Evolutionary conservation across 2,888 invertebrate species (phyloP).

Genomic region (Prenolepis imparis): DNA sequence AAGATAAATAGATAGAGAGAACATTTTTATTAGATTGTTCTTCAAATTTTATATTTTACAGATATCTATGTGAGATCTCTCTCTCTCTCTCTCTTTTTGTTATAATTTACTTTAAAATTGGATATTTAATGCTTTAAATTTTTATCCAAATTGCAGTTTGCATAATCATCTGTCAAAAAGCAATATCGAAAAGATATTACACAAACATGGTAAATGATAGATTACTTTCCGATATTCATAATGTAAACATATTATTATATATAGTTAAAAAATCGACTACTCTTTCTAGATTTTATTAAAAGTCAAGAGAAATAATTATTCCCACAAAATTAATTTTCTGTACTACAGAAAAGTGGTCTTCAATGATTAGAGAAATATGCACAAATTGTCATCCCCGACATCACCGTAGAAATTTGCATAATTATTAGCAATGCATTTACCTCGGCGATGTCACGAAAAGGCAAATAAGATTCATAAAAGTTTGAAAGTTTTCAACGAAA

Average conservation of each 20-base stretch:
- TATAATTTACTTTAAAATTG: neutral
- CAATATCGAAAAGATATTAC: conserved; percentile 26
- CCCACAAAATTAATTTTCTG: conserved; percentile 15
- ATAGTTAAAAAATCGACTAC: neutral
- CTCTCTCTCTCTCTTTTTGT: too few relatives aligned
- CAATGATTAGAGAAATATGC: conserved; percentile 1
- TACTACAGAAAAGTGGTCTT: neutral
- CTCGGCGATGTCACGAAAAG: conserved; percentile 4
- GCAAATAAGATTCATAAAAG: conserved; percentile 43
- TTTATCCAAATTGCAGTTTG: neutral
- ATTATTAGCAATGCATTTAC: conserved; percentile 32
- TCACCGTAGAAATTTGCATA: conserved; percentile 21
- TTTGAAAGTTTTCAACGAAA: conserved; percentile 22
- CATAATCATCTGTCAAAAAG: neutral
- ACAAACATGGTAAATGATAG: conserved; percentile 19
- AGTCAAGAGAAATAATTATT: conserved; percentile 7
- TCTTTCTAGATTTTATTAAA: neutral
- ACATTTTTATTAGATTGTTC: too few relatives aligned
- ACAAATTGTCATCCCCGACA: neutral
- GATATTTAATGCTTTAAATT: neutral
- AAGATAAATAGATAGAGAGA: too few relatives aligned
- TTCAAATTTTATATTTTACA: neutral
- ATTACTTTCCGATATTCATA: conserved; percentile 33
- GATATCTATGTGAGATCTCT: neutral
- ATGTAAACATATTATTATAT: neutral